Evolutionary conservation across 2,888 invertebrate genomes (phyloP).

Genomic region (Pomacea canaliculata): DNA sequence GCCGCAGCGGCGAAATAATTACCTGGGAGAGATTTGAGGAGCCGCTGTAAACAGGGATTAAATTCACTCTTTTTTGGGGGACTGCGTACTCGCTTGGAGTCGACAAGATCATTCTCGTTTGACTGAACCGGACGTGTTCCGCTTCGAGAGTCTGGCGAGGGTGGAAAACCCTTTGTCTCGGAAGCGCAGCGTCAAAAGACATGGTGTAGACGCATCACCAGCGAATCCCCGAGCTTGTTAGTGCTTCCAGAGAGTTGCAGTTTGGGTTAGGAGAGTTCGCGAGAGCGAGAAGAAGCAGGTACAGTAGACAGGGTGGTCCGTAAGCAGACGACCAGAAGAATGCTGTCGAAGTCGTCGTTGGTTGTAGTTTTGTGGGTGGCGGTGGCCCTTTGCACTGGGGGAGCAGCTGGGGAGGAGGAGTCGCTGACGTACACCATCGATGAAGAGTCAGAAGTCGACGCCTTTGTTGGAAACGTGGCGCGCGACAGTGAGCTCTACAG

Average conservation of each 20-base stretch:
- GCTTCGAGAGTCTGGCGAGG: too few relatives aligned
- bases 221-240: too few relatives aligned
- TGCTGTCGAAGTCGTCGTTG: too few relatives aligned
- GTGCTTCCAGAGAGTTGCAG: too few relatives aligned
- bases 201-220: too few relatives aligned
- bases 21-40: constrained; percentile 2
- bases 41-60: constrained; percentile 23
- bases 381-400: not conserved
- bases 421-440: constrained; percentile 31
- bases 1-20: constrained; percentile 1
- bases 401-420: constrained; percentile 16
- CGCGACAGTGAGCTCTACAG: constrained; percentile 50
- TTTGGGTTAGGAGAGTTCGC: too few relatives aligned
- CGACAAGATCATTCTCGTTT: too few relatives aligned
- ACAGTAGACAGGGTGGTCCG: not conserved
- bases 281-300: not conserved
- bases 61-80: not conserved
- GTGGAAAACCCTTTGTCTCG: too few relatives aligned
- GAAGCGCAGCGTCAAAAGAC: too few relatives aligned
- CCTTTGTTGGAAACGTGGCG: constrained; percentile 52
- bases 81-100: too few relatives aligned
- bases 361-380: not conserved
- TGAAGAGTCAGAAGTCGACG: constrained; percentile 32
- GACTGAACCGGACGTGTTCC: too few relatives aligned
- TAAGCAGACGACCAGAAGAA: not conserved